phyloP scores from a whole-genome alignment of 2,888 invertebrate species.

The Trimorus sp. region DNA sequence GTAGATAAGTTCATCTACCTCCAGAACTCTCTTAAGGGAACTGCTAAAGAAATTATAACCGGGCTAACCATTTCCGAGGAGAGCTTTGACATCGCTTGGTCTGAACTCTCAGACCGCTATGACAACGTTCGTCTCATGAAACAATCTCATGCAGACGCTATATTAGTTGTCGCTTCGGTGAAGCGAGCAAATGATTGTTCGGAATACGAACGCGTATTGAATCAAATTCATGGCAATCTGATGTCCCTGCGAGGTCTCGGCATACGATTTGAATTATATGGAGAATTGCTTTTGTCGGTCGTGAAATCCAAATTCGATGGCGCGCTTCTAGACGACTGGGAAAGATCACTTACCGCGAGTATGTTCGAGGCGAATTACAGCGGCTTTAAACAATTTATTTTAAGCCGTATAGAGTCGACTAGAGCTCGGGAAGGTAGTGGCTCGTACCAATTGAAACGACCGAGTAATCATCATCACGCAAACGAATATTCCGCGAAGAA shows the following conservation, averaged over 20 bases:
- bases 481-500: background rate
- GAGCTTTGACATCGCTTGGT: slow-evolving; percentile 25
- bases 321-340: slow-evolving; percentile 17
- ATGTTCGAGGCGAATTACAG: background rate
- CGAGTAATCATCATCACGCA: background rate
- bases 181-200: background rate
- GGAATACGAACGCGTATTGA: slow-evolving; percentile 9
- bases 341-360: slow-evolving; percentile 3
- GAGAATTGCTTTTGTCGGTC: background rate
- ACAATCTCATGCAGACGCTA: background rate
- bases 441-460: background rate
- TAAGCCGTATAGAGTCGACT: slow-evolving; percentile 5
- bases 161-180: background rate
- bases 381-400: slow-evolving; percentile 17
- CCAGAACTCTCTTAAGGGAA: background rate
- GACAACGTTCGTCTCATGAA: slow-evolving; percentile 9
- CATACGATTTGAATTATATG: background rate
- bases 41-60: slow-evolving; percentile 7
- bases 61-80: background rate
- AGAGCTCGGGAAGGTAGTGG: background rate
- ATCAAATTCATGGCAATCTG: slow-evolving; percentile 2
- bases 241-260: background rate
- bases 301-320: no score
- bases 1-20: slow-evolving; percentile 26
- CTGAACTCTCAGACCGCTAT: slow-evolving; percentile 26